Base-by-base conservation (phyloP, 2,888 invertebrate species). In the Noctua comes region DNA sequence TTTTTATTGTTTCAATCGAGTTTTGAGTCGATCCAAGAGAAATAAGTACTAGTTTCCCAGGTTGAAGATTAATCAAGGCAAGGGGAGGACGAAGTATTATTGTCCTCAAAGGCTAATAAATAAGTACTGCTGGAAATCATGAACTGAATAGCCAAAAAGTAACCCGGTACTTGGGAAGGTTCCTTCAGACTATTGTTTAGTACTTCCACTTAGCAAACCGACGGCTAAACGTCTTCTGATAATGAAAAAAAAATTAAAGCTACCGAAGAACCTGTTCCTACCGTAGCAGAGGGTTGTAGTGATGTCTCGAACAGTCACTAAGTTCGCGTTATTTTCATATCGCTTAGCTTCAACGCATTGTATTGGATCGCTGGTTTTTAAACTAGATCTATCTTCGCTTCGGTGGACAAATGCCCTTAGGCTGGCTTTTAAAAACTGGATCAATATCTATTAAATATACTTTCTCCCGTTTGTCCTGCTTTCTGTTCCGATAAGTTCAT, bases 401-500 rank as follows among this genome's bases (percentile, higher is more conserved):
- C 27, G 18, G 18, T 40, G 40, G 13, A 48, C 6, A 51, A 11
- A 2, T 21, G 16, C 36, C 36, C 43, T 57, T 10, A 48, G n/a
- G 36, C 27, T 18, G 36, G n/a, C 36, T 40, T 48, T 59, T 73
- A 73, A 80, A 80, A 79, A 66, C 79, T 79, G 24, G 65, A 66
- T 43, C 73, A 43, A 80, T 27, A 59, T 16, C 59, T 59, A 59
- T 18, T 21, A 16, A 16, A 18, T 27, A 51, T n/a, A 73, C 75
- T 81, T 75, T 80, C 75, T 68, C 68, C 66, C 1, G 24, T 62
- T 54, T 68, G 51, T 79, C 43, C 77, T 70, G 36, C 51, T 82
- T 82, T 82, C 70, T 66, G 46, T 8, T 51, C 11, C 40, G n/a
- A 80, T 66, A 70, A 81, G 36, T 59, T 65, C 40, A 62, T 43